A percentile compares a stretch with the other conserved stretches of the same genome.
Conservation (phyloP, 1,140 invertebrate genomes). For the Drosophila prosaltans region DNA sequence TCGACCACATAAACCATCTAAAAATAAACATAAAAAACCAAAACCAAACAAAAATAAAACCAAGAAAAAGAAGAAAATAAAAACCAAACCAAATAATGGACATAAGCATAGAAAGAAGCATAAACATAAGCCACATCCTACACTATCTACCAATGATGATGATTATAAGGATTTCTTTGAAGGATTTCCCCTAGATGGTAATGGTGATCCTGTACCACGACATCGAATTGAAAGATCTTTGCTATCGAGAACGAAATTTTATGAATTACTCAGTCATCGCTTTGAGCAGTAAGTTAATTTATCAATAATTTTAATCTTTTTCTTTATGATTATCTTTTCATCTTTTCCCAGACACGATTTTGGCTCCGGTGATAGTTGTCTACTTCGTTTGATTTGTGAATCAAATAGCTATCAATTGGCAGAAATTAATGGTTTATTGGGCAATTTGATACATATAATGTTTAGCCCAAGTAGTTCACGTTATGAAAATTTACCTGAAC, state of each 20-base stretch:
- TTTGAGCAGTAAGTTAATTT: conserved; percentile 57
- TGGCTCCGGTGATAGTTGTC: conserved; percentile 54
- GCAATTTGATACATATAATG: conserved; percentile 69
- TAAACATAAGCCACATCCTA: conserved; percentile 32
- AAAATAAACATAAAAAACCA: conserved; percentile 17
- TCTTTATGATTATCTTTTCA: not conserved
- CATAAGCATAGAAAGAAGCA: conserved; percentile 39
- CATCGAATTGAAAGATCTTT: conserved; percentile 36
- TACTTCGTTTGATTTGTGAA: conserved; percentile 77
- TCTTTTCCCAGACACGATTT: conserved; percentile 55
- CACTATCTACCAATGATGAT: conserved; percentile 10
- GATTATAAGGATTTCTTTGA: conserved; percentile 68
- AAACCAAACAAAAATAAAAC: conserved; percentile 26
- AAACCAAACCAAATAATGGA: conserved; percentile 31
- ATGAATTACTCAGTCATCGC: conserved; percentile 57
- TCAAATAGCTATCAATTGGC: conserved; percentile 57
- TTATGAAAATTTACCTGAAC: conserved; percentile 84
- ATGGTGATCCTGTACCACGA: conserved; percentile 20
- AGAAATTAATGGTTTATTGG: conserved; percentile 69
- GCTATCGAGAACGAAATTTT: conserved; percentile 63
- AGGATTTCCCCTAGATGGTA: conserved; percentile 40
- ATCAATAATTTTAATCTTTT: not conserved
- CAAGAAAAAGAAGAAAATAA: conserved; percentile 41
- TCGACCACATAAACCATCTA: not conserved
- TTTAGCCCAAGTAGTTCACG: conserved; percentile 85